Conservation (phyloP, 2,888 invertebrate genomes). For the Tipula unca region DNA sequence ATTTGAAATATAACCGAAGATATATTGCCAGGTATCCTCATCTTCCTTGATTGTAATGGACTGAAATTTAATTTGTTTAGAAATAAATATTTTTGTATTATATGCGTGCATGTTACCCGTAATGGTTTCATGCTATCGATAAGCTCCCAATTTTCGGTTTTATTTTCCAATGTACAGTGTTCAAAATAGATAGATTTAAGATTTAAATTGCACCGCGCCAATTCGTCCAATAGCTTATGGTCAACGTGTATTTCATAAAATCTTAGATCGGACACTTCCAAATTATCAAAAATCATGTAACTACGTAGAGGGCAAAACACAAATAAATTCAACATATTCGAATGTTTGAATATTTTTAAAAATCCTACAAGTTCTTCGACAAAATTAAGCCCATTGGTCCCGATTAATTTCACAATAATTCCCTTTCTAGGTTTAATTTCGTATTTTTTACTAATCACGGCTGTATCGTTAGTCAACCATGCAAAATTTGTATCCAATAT, state of each 20-base stretch:
- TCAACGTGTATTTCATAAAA: background rate
- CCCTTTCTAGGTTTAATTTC: background rate
- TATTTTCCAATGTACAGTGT: background rate
- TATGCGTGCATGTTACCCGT: background rate
- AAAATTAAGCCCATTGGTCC: background rate
- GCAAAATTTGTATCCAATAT: background rate
- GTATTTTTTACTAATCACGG: background rate
- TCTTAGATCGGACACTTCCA: background rate
- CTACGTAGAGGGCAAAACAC: background rate
- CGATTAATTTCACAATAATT: background rate
- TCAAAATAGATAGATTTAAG: background rate
- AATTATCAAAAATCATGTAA: background rate
- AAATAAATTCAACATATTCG: background rate
- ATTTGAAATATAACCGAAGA: background rate
- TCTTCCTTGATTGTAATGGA: background rate
- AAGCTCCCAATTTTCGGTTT: background rate
- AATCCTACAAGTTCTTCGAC: background rate
- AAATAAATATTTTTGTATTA: background rate
- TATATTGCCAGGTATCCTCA: background rate
- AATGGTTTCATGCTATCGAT: background rate
- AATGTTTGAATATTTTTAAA: background rate
- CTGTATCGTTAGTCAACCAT: background rate
- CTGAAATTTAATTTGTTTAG: background rate
- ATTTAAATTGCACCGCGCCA: background rate
- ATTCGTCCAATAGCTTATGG: background rate